These are phyloP conservation scores for Polymixis flavicincta DNA, from an alignment of 2,888 invertebrate genomes.

Conservation along the genomic window DNA sequence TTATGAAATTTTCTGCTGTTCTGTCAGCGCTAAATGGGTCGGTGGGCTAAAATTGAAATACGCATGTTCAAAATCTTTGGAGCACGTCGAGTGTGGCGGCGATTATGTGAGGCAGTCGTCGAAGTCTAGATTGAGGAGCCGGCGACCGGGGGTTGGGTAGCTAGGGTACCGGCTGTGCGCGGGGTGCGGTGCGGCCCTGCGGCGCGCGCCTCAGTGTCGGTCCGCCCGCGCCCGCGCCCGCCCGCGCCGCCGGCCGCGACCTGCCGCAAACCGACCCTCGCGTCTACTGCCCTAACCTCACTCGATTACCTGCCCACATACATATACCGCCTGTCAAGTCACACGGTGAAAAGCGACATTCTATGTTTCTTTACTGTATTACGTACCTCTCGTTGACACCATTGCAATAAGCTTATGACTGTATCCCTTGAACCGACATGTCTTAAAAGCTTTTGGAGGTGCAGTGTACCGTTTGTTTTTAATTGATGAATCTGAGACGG, in stretches of 20 bases:
- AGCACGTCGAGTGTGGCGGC: slow-evolving; percentile 49
- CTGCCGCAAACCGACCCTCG: slow-evolving; percentile 82
- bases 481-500: slow-evolving; percentile 39
- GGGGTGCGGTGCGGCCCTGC: slow-evolving; percentile 77
- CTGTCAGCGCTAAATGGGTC: slow-evolving; percentile 40
- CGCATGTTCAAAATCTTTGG: slow-evolving; percentile 39
- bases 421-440: slow-evolving; percentile 49
- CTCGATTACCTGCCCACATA: slow-evolving; percentile 78
- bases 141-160: slow-evolving; percentile 66
- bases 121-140: slow-evolving; percentile 78
- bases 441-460: slow-evolving; percentile 59
- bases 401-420: slow-evolving; percentile 59
- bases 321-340: slow-evolving; percentile 79
- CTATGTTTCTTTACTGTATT: slow-evolving; percentile 49
- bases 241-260: slow-evolving; percentile 85
- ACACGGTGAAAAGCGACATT: slow-evolving; percentile 54
- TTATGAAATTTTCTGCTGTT: slow-evolving; percentile 38
- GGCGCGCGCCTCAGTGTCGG: slow-evolving; percentile 89
- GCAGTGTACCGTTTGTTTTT: slow-evolving; percentile 59
- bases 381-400: slow-evolving; percentile 38
- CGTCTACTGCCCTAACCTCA: slow-evolving; percentile 83
- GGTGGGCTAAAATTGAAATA: slow-evolving; percentile 51
- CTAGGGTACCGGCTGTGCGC: slow-evolving; percentile 57
- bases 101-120: slow-evolving; percentile 64
- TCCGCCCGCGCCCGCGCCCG: slow-evolving; percentile 89